phyloP scores from a whole-genome alignment of 2,797 vertebrate genomes.

The Karalla daura region DNA sequence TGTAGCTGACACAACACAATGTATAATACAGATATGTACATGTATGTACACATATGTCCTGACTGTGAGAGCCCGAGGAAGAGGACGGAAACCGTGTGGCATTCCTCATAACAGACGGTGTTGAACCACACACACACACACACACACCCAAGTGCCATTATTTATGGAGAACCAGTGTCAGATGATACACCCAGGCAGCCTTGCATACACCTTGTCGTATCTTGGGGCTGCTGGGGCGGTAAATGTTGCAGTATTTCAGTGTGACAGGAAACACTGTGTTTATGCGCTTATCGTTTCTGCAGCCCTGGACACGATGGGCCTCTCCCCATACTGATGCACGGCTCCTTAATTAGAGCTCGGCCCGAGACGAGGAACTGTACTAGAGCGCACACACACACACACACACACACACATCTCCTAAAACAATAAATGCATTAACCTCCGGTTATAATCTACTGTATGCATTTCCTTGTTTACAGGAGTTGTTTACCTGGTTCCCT shows the following conservation, averaged over 20 bases:
- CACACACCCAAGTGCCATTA: conserved; percentile 23
- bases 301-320: conserved; percentile 36
- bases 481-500: conserved; percentile 24
- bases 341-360: conserved; percentile 59
- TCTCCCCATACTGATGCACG: conserved; percentile 56
- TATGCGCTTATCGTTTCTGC: conserved; percentile 59
- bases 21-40: background rate
- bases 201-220: conserved; percentile 29
- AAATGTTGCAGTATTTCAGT: conserved; percentile 70
- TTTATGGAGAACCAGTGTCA: conserved; percentile 39
- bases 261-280: conserved; percentile 62
- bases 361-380: no score
- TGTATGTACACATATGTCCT: no score
- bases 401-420: conserved; percentile 1
- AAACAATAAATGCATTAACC: conserved; percentile 20
- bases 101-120: no score
- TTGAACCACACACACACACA: no score
- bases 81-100: no score
- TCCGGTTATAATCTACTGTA: background rate
- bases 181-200: conserved; percentile 44
- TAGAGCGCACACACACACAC: no score
- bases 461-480: conserved; percentile 6
- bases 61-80: no score
- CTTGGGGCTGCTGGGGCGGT: conserved; percentile 50
- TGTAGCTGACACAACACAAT: no score